Conservation (phyloP, 2,797 vertebrate species). For the Borostomias antarcticus region DNA sequence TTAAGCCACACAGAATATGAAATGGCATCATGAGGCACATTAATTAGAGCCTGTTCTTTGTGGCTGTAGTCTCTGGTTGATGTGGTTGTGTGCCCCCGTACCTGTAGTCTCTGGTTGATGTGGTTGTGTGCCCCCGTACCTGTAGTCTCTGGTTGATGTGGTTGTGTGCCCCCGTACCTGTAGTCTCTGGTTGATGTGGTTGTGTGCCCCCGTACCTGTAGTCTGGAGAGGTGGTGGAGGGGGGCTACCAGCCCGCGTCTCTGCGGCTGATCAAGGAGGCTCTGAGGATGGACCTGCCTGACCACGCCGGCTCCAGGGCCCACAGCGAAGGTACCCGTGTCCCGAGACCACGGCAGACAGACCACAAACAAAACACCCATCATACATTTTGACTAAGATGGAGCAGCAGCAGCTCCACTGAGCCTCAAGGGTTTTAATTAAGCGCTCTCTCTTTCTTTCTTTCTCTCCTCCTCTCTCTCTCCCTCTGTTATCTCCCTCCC, state of each 20-base stretch:
- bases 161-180: neutral
- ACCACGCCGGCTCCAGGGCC: constrained; percentile 53
- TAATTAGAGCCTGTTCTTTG: neutral
- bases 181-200: neutral
- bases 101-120: neutral
- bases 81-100: neutral
- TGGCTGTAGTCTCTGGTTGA: neutral
- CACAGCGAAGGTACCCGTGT: constrained; percentile 66
- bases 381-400: too few species aligned
- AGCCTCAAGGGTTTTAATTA: neutral
- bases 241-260: constrained; percentile 75
- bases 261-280: constrained; percentile 78
- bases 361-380: neutral
- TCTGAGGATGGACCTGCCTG: constrained; percentile 73
- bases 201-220: constrained; percentile 46
- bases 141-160: constrained; percentile 2
- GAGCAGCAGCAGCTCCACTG: neutral
- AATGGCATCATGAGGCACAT: neutral
- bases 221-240: constrained; percentile 55
- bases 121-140: neutral
- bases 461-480: neutral
- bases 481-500: neutral
- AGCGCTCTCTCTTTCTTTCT: neutral
- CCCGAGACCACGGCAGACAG: neutral
- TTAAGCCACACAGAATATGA: constrained; percentile 22